Percentiles rank a stretch among this genome's conserved stretches.
Evolutionary conservation across 2,888 invertebrate species (phyloP).

Genomic region (Mythimna ferrago): DNA sequence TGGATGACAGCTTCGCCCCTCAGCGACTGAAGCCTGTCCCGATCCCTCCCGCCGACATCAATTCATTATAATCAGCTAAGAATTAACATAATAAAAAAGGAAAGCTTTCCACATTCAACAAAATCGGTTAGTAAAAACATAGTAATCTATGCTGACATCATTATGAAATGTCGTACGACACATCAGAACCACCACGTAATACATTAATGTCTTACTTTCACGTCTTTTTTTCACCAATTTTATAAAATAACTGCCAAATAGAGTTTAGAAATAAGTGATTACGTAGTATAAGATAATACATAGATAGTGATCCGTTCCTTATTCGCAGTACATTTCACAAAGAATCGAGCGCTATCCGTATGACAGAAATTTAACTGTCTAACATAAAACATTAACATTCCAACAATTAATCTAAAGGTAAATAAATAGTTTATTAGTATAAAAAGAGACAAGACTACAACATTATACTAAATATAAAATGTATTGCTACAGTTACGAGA

Average conservation of each 20-base stretch:
- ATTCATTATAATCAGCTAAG: constrained; percentile 43
- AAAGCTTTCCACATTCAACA: constrained; percentile 61
- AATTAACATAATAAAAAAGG: constrained; percentile 43
- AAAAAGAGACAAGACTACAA: constrained; percentile 77
- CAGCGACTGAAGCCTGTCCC: constrained; percentile 33
- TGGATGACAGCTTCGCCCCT: constrained; percentile 58
- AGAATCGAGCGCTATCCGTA: constrained; percentile 49
- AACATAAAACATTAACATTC: constrained; percentile 82
- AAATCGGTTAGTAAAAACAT: constrained; percentile 60
- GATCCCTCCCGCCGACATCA: constrained; percentile 40
- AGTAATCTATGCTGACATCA: constrained; percentile 52
- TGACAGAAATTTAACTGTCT: constrained; percentile 69
- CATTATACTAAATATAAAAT: constrained; percentile 78
- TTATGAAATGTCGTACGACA: constrained; percentile 59
- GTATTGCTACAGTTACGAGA: constrained; percentile 79
- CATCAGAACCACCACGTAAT: constrained; percentile 23
- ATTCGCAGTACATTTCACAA: constrained; percentile 62
- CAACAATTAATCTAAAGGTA: constrained; percentile 81
- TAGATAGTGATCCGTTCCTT: constrained; percentile 37
- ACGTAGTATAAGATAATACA: constrained; percentile 32
- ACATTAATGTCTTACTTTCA: constrained; percentile 53
- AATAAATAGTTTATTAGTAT: constrained; percentile 78
- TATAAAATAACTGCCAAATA: constrained; percentile 36
- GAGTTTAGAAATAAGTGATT: constrained; percentile 22
- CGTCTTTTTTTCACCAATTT: constrained; percentile 43